A percentile compares a stretch with the other conserved stretches of the same genome.
Conservation (phyloP, 2,797 vertebrate species). For the Fundulus diaphanus region DNA sequence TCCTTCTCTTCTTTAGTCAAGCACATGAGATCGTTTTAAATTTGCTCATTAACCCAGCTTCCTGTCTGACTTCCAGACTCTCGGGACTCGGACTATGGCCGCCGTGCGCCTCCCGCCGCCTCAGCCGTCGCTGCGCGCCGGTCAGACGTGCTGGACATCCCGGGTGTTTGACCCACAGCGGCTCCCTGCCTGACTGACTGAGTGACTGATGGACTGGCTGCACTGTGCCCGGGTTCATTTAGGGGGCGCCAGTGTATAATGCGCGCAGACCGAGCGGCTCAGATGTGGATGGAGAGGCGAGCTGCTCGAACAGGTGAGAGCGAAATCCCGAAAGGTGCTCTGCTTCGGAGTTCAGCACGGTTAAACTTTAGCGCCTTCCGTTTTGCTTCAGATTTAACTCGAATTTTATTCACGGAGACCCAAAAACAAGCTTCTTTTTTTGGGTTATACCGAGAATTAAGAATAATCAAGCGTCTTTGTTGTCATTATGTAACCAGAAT, state of each 20-base stretch:
- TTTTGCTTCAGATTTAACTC: too few species aligned
- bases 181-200: background rate
- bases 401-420: background rate
- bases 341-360: background rate
- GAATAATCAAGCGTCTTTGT: too few species aligned
- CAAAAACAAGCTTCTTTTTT: background rate
- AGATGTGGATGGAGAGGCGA: constrained; percentile 1
- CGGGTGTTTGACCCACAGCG: background rate
- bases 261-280: constrained; percentile 23
- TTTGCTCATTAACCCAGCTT: background rate
- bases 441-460: too few species aligned
- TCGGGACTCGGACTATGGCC: background rate
- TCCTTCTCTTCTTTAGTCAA: background rate
- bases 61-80: background rate
- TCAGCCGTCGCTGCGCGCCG: background rate
- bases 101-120: constrained; percentile 3
- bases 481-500: too few species aligned
- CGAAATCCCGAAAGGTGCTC: background rate
- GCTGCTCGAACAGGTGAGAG: constrained; percentile 19
- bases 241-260: constrained; percentile 77
- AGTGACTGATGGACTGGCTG: constrained; percentile 39
- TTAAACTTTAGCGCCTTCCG: background rate
- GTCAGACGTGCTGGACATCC: constrained; percentile 13
- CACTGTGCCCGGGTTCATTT: constrained; percentile 53
- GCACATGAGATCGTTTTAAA: background rate